A percentile compares a stretch with the other conserved stretches of the same genome.
These are phyloP conservation scores for Drosophila kambysellisi DNA, from an alignment of 2,888 invertebrate genomes.

Conservation along the genomic window DNA sequence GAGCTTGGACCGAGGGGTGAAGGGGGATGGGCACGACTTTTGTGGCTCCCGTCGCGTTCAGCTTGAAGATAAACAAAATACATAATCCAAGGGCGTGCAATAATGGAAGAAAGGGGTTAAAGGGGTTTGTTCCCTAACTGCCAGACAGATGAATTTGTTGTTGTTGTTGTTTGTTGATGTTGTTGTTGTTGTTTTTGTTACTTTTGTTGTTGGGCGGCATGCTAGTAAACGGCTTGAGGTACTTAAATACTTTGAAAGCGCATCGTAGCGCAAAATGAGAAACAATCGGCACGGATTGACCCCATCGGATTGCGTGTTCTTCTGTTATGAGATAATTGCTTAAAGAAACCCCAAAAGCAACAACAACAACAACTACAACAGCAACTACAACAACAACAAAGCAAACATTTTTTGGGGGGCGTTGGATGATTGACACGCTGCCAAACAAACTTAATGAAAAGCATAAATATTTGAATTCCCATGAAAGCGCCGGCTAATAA, in stretches of 20 bases:
- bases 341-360: constrained; percentile 48
- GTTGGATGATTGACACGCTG: constrained; percentile 59
- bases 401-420: constrained; percentile 20
- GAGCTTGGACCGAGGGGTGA: constrained; percentile 32
- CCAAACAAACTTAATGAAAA: constrained; percentile 68
- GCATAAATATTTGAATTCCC: constrained; percentile 66
- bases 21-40: constrained; percentile 25
- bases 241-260: constrained; percentile 76
- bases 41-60: constrained; percentile 42
- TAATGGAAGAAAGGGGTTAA: constrained; percentile 67
- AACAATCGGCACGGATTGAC: constrained; percentile 71
- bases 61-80: constrained; percentile 78
- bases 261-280: constrained; percentile 79
- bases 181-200: constrained; percentile 11
- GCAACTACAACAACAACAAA: background rate
- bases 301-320: constrained; percentile 62
- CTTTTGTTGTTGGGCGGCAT: constrained; percentile 34
- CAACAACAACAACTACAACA: constrained; percentile 6
- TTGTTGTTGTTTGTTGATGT: constrained; percentile 19
- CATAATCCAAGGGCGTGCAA: constrained; percentile 71
- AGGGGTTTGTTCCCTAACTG: constrained; percentile 38
- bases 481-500: constrained; percentile 49
- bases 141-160: constrained; percentile 48
- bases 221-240: constrained; percentile 67
- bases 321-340: constrained; percentile 73